Evolutionary conservation across 1,140 invertebrate genomes (phyloP), one percentile per base, ranked within the genome.

Genomic region (Aricia agestis): DNA sequence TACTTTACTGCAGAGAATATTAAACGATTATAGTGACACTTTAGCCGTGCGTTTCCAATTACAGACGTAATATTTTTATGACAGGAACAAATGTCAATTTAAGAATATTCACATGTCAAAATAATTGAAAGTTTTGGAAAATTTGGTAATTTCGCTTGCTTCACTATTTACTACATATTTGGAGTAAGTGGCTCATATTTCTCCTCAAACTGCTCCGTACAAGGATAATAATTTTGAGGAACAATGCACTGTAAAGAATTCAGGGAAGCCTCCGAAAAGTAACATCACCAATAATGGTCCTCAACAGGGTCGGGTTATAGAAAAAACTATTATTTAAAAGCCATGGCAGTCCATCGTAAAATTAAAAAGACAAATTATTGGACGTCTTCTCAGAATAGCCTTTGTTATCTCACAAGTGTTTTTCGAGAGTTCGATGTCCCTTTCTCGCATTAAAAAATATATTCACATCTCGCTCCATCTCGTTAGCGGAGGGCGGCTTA

Each of bases 281-380:
- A 85, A 82, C 84, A 80, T 81, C 75, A 77, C 78, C 82, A 84
- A 83, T 87, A 88, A 88, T 85, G 85, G 88, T 79, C 72, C 77
- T 81, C 79, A 81, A 78, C 78, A 82, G 82, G 83, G 84, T 85
- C 82, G 82, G 76, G 73, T 81, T 78, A 79, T 83, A 84, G 84
- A 82, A 82, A 80, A 87, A 87, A 86, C 45, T 52, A 82, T 83
- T 87, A 89, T 87, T 89, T 86, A 86, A 90, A 87, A 86, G 87
- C 84, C 80, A 87, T 87, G 83, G 84, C 84, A 89, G 86, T 88
- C 86, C 81, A 85, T 81, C 82, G 84, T 89, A 89, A 91, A 90
- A 91, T 91, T 90, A 91, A 91, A 91, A 91, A 91, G 89, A 91
- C 89, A 91, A 91, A 90, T 91, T 91, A 91, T 91, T 87, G 86